Base-by-base conservation (phyloP, 2,797 vertebrate species). In the Sebastes itinus region DNA sequence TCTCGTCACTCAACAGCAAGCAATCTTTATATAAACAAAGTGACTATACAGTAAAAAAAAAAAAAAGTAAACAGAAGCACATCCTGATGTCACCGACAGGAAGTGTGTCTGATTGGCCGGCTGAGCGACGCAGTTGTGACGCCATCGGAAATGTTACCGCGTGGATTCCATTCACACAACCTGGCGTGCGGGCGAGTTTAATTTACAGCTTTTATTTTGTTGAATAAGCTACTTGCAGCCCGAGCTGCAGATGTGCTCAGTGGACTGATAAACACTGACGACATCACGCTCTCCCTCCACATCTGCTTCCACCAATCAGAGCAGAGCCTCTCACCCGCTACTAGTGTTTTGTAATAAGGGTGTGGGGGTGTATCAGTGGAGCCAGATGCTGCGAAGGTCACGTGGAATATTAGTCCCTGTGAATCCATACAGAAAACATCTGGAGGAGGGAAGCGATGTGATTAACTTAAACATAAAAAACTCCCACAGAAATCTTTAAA, bases 1-100 rank as follows among this genome's bases (percentile, higher is more conserved):
- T 81, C 86, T 77, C 78, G 69, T 81, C 82, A 86, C 88, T 88
- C 86, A 66, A 85, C 75, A 87, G 87, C 87, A 89, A 92, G 84
- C 82, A 85, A 90, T 84, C 66, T 82, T 89, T 88, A 80, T 79
- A 87, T 87, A 90, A 93, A 91, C 89, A 92, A 93, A 93, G 87
- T 91, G 90, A 91, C 89, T 90, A 84, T 88, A 92, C 77, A 87
- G 80, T 91, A 76, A 84, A 88, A 77, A 62, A 28, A 77, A 73
- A 59, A 16, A 59, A 52, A 10, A 63, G 72, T 87, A 84, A 91
- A 90, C 82, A 92, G 83, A 91, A 85, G 75, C 85, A 86, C 88
- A 49, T 82, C 92, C 92, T 85, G 77, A 87, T 83, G 74, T 89
- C 72, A 76, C 76, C 13, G 8, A 80, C 88, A 91, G 89, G 88